These are phyloP conservation scores for Conus ventricosus DNA, from an alignment of 1,140 invertebrate genomes.

Conservation along the genomic window DNA sequence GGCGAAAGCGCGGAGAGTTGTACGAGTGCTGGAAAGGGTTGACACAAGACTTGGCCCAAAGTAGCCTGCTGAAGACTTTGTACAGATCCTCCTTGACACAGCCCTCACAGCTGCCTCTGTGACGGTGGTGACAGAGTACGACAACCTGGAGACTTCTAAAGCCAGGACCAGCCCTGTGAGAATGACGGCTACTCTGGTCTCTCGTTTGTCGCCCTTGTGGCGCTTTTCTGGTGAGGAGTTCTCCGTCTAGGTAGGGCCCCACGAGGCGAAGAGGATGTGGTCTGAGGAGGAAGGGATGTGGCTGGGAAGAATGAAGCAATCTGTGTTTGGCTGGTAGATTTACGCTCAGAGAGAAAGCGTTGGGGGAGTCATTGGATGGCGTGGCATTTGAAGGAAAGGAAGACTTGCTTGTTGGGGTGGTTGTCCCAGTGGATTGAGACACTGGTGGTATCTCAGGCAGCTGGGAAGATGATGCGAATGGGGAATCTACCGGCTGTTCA, in stretches of 20 bases:
- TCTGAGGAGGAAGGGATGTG: not conserved
- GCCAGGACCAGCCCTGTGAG: constrained; percentile 40
- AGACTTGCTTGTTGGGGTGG: too few species aligned
- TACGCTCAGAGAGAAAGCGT: too few species aligned
- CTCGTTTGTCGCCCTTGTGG: not conserved
- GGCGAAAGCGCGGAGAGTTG: constrained; percentile 50
- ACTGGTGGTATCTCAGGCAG: too few species aligned
- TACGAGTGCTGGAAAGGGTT: constrained; percentile 51
- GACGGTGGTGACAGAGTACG: constrained; percentile 47
- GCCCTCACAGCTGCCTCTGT: constrained; percentile 33
- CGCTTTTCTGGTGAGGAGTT: not conserved
- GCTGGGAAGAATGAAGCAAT: not conserved
- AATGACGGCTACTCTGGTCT: not conserved
- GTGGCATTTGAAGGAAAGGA: too few species aligned
- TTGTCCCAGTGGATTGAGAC: not conserved
- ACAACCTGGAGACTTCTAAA: constrained; percentile 50
- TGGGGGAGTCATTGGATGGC: too few species aligned
- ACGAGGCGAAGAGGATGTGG: too few species aligned
- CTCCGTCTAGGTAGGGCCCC: not conserved
- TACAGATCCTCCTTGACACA: constrained; percentile 42
- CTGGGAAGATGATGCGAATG: too few species aligned
- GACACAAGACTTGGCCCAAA: constrained; percentile 39
- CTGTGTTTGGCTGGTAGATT: not conserved
- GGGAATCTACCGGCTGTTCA: too few species aligned
- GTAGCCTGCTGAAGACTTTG: constrained; percentile 49